Conservation (phyloP, 2,888 invertebrate species). For the Blastobasis lacticolella region DNA sequence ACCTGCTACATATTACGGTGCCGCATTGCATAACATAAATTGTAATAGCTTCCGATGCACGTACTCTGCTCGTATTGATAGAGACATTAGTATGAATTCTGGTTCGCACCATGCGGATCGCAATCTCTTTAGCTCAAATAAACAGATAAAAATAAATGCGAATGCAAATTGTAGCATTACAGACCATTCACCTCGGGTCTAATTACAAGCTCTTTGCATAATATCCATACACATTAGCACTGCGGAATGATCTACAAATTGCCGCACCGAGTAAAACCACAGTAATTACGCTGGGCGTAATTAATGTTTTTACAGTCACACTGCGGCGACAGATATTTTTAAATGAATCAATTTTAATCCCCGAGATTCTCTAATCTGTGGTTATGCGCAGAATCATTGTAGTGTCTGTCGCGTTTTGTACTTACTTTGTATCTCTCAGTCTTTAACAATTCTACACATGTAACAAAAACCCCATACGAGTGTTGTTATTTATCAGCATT, state of each 20-base stretch:
- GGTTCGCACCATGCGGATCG: neutral
- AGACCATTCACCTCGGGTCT: constrained; percentile 55
- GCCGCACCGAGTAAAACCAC: constrained; percentile 48
- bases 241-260: constrained; percentile 63
- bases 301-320: constrained; percentile 55
- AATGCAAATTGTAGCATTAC: constrained; percentile 49
- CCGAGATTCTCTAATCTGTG: no score
- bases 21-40: neutral
- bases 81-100: neutral
- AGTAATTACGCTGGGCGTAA: constrained; percentile 50
- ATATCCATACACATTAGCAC: constrained; percentile 66
- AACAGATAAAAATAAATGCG: constrained; percentile 32
- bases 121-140: constrained; percentile 11
- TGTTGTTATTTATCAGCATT: no score
- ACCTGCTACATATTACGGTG: neutral
- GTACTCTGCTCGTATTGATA: neutral
- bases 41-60: neutral
- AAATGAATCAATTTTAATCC: neutral
- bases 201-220: constrained; percentile 63
- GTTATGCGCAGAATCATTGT: no score
- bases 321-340: constrained; percentile 18
- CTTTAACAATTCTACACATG: no score
- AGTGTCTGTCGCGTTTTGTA: no score
- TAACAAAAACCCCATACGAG: no score
- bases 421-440: no score